These are phyloP conservation scores for Troides aeacus DNA, from an alignment of 2,888 invertebrate species.

Conservation along the genomic window DNA sequence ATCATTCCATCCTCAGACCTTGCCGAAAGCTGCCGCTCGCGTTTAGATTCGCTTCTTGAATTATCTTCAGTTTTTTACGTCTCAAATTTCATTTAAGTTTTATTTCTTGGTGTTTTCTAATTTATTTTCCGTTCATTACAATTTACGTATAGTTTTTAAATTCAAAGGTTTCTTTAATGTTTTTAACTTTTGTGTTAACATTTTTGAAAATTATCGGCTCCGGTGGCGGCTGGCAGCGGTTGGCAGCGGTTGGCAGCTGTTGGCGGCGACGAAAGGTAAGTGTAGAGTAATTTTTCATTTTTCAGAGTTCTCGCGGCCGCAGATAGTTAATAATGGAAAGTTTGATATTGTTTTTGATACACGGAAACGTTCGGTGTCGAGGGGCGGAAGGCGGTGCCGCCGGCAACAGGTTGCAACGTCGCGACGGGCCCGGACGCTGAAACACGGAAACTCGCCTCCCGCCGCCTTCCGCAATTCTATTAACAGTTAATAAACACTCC, in stretches of 20 bases:
- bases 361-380: conserved; percentile 44
- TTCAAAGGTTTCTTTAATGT: conserved; percentile 51
- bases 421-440: conserved; percentile 49
- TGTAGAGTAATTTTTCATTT: conserved; percentile 34
- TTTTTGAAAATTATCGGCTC: conserved; percentile 16
- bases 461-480: conserved; percentile 61
- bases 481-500: conserved; percentile 67
- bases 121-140: conserved; percentile 50
- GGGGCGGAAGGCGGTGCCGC: conserved; percentile 78
- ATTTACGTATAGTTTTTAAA: conserved; percentile 35
- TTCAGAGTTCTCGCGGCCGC: conserved; percentile 27
- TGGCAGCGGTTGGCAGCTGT: conserved; percentile 12
- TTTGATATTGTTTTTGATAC: conserved; percentile 21
- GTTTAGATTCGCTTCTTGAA: conserved; percentile 48
- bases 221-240: conserved; percentile 28
- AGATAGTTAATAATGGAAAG: conserved; percentile 9
- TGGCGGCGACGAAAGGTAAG: conserved; percentile 40
- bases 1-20: conserved; percentile 45
- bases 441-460: conserved; percentile 46
- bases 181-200: conserved; percentile 60
- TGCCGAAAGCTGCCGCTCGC: conserved; percentile 67
- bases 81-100: conserved; percentile 42
- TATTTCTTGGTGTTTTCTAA: conserved; percentile 59
- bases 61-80: conserved; percentile 59
- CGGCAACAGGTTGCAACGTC: conserved; percentile 73